Percentiles rank a stretch among this genome's conserved stretches.
These are phyloP conservation scores for Metopia argyrocephala DNA, from an alignment of 2,888 invertebrate species.

Conservation along the genomic window DNA sequence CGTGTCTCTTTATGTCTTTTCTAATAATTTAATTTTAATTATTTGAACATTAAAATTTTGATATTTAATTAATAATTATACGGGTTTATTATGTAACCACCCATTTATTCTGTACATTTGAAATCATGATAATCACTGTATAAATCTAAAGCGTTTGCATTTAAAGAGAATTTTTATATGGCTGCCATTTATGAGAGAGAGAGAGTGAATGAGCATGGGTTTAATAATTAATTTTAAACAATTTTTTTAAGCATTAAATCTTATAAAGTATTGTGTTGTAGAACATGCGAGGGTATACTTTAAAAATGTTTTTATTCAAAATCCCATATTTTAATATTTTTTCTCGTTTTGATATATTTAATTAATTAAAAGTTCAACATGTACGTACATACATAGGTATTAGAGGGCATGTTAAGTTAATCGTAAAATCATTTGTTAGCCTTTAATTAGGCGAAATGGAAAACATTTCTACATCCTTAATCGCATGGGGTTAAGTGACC, in stretches of 20 bases:
- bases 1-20: slow-evolving; percentile 2
- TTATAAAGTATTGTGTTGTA: background rate
- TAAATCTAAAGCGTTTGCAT: background rate
- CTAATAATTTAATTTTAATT: slow-evolving; percentile 10
- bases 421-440: no score
- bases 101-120: slow-evolving; percentile 3
- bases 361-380: no score
- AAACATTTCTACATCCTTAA: no score
- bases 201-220: background rate
- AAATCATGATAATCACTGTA: slow-evolving; percentile 28
- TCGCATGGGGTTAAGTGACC: no score
- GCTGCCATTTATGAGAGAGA: background rate
- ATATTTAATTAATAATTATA: slow-evolving; percentile 52
- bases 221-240: background rate
- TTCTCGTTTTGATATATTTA: no score
- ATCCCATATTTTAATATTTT: no score
- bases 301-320: no score
- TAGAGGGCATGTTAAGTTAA: no score
- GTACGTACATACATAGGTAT: no score
- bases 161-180: background rate
- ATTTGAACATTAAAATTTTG: slow-evolving; percentile 41
- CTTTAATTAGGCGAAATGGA: no score
- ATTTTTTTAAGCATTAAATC: background rate
- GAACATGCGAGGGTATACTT: background rate
- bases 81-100: background rate